Conservation (phyloP, 2,888 invertebrate species). For the Lasius fuliginosus region DNA sequence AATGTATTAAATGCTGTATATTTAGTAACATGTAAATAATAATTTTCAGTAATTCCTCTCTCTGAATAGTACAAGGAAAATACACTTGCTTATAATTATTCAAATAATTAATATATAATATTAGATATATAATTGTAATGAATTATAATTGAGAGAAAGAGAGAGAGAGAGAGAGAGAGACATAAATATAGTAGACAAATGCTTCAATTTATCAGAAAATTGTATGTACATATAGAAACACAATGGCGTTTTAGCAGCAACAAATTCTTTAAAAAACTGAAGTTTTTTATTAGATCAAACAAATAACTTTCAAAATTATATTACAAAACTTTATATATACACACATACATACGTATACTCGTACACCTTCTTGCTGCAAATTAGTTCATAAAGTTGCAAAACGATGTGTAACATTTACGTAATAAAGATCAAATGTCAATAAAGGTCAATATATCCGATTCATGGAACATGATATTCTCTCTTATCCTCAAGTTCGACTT, state of each 20-base stretch:
- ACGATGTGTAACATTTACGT: slow-evolving; percentile 45
- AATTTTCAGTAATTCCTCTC: not conserved
- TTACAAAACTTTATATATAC: no score
- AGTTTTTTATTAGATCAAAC: no score
- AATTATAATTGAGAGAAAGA: no score
- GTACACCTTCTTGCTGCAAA: no score
- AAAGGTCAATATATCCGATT: slow-evolving; percentile 96
- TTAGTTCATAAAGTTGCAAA: no score
- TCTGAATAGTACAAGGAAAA: not conserved
- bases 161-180: no score
- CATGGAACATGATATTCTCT: slow-evolving; percentile 97
- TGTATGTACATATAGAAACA: slow-evolving; percentile 74
- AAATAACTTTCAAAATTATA: no score
- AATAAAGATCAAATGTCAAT: slow-evolving; percentile 63
- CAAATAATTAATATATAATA: not conserved
- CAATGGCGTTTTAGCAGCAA: slow-evolving; percentile 74
- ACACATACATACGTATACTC: no score
- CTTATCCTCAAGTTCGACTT: slow-evolving; percentile 95
- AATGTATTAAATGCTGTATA: not conserved
- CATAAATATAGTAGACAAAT: slow-evolving; percentile 71
- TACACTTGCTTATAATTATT: not conserved
- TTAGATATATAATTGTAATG: not conserved
- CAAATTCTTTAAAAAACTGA: slow-evolving; percentile 72
- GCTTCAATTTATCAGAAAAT: slow-evolving; percentile 77
- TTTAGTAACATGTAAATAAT: not conserved